These are phyloP conservation scores for Phrynocephalus versicolor DNA, from an alignment of 2,113 vertebrate species.

Conservation along the genomic window DNA sequence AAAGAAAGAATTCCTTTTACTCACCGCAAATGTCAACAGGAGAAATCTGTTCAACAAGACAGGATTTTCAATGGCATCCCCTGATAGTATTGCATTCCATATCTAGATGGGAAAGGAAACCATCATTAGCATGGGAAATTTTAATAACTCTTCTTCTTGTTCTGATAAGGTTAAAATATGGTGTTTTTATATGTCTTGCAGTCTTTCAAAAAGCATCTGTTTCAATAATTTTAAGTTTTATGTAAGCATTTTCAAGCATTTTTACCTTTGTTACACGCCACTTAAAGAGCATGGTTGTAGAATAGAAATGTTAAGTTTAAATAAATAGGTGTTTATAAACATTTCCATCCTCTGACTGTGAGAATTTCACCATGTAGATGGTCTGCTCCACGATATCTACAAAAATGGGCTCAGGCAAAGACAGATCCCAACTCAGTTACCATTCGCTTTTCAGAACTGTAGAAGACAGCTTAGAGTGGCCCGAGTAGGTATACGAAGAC, in stretches of 20 bases:
- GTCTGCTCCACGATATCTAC: too few relatives aligned
- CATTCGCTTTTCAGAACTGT: too few relatives aligned
- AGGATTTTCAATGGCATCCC: slow-evolving; percentile 85
- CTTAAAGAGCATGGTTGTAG: not conserved
- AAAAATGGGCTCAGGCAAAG: too few relatives aligned
- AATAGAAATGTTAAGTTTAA: not conserved
- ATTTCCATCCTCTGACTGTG: not conserved
- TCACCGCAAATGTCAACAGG: slow-evolving; percentile 93
- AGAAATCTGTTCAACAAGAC: slow-evolving; percentile 89
- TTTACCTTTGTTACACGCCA: not conserved
- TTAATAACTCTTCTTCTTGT: not conserved
- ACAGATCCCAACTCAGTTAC: too few relatives aligned
- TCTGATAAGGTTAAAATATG: not conserved
- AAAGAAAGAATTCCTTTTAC: slow-evolving; percentile 51
- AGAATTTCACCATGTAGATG: too few relatives aligned
- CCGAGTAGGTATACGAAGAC: too few relatives aligned
- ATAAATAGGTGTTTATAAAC: not conserved
- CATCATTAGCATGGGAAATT: not conserved
- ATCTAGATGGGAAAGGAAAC: slow-evolving; percentile 77
- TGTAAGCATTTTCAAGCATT: not conserved
- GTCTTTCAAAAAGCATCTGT: not conserved
- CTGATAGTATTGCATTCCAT: slow-evolving; percentile 90
- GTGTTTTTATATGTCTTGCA: not conserved
- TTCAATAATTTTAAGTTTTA: too few relatives aligned
- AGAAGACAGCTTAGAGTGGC: too few relatives aligned